phyloP scores from a whole-genome alignment of 2,888 invertebrate genomes.

The Cephalotes varians region DNA sequence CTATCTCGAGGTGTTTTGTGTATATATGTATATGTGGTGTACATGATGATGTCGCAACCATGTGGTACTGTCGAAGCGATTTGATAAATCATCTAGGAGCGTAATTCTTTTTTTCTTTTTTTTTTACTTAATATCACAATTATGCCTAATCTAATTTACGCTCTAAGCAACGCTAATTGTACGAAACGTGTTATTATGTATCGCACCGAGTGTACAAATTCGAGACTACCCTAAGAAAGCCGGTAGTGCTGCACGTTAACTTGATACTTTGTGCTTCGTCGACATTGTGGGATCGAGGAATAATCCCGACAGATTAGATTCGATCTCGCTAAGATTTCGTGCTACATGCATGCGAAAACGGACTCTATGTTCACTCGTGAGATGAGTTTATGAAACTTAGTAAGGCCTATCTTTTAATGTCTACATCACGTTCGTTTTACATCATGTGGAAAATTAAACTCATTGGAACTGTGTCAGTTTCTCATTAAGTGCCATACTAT shows the following conservation, averaged over 20 bases:
- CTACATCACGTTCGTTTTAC: background rate
- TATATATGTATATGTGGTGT: background rate
- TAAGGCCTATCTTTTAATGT: background rate
- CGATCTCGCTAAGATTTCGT: background rate
- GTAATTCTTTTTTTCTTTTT: conserved; percentile 37
- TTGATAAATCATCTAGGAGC: conserved; percentile 76
- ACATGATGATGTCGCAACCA: conserved; percentile 18
- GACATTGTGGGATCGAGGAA: background rate
- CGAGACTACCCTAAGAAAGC: conserved; percentile 64
- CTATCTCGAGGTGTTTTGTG: conserved; percentile 9
- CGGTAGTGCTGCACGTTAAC: conserved; percentile 43
- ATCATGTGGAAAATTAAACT: background rate
- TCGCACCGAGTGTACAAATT: conserved; percentile 40
- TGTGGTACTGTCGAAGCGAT: conserved; percentile 64
- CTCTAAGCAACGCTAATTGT: conserved; percentile 72
- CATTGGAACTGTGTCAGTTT: background rate
- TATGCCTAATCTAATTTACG: conserved; percentile 73
- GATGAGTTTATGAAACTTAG: background rate
- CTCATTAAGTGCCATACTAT: conserved; percentile 6
- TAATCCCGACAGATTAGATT: background rate
- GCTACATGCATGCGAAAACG: background rate
- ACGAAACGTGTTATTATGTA: conserved; percentile 22
- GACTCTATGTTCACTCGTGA: conserved; percentile 8
- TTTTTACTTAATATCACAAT: conserved; percentile 82
- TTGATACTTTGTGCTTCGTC: conserved; percentile 53